These are phyloP conservation scores for Phenganax stokvisi DNA, from an alignment of 92 coral and sea anemone species.

Conservation along the genomic window DNA sequence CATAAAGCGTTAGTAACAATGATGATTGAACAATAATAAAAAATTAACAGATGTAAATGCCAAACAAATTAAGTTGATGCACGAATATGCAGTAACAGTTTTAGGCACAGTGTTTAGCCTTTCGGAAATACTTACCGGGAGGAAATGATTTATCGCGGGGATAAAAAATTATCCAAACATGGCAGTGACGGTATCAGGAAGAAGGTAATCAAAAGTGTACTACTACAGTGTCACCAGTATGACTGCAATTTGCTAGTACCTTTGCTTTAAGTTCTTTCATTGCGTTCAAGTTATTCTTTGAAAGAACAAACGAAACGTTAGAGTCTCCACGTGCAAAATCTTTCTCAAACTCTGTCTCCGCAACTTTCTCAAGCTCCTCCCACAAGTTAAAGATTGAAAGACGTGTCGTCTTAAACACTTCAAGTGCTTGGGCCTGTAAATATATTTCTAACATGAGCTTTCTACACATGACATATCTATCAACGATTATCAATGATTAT, in stretches of 20 bases:
- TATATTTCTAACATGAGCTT: too few species aligned
- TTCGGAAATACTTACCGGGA: too few species aligned
- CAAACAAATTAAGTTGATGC: neutral
- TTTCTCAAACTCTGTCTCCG: constrained; percentile 63
- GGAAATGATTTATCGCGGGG: neutral
- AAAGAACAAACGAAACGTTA: constrained; percentile 61
- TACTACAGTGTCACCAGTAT: too few species aligned
- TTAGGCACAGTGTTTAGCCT: too few species aligned
- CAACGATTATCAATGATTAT: too few species aligned
- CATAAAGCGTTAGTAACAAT: too few species aligned
- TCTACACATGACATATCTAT: too few species aligned
- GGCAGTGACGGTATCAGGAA: too few species aligned
- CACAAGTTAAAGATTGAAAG: constrained; percentile 56
- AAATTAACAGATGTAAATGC: neutral
- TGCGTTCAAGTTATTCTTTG: constrained; percentile 60
- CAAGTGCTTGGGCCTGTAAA: constrained; percentile 58
- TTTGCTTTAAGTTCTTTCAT: constrained; percentile 60
- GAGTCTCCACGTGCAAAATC: constrained; percentile 59
- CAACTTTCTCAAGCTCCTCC: constrained; percentile 63
- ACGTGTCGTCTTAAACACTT: constrained; percentile 57
- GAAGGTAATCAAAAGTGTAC: too few species aligned
- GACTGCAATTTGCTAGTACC: constrained; percentile 35
- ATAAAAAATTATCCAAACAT: neutral
- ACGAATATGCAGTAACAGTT: too few species aligned
- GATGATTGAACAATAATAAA: too few species aligned